These are phyloP conservation scores for Leiothrix lutea DNA, from an alignment of 2,113 vertebrate species.

Conservation along the genomic window DNA sequence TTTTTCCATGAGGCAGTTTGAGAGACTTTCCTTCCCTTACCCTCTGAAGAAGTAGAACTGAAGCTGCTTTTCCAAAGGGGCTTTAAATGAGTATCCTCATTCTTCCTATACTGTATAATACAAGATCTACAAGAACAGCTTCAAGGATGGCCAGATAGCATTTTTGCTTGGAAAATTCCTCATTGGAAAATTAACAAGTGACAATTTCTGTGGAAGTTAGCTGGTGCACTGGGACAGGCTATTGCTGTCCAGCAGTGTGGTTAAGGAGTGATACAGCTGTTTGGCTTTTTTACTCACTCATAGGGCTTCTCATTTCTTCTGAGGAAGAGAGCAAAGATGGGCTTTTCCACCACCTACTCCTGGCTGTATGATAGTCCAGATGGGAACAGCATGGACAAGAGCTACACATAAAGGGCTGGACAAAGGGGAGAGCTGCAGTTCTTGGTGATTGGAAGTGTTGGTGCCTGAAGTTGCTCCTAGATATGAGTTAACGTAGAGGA, in stretches of 20 bases:
- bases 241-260: background rate
- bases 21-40: background rate
- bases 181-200: background rate
- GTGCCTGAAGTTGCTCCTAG: background rate
- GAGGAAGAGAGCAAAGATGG: background rate
- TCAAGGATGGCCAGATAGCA: background rate
- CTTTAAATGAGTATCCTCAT: background rate
- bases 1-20: background rate
- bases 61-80: background rate
- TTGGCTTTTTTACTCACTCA: background rate
- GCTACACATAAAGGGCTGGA: background rate
- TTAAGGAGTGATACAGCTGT: background rate
- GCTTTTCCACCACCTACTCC: background rate
- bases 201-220: background rate
- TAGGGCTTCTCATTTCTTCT: background rate
- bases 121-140: background rate
- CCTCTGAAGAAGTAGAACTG: background rate
- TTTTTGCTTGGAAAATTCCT: background rate
- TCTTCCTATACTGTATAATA: background rate
- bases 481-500: background rate
- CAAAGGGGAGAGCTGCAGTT: background rate
- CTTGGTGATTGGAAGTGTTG: background rate
- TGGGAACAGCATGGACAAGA: background rate
- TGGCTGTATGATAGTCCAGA: too few relatives aligned
- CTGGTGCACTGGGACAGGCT: background rate